Percentiles rank a stretch among this genome's conserved stretches.
These are phyloP conservation scores for Lacerta bilineata DNA, from an alignment of 2,797 vertebrate genomes.

Conservation along the genomic window DNA sequence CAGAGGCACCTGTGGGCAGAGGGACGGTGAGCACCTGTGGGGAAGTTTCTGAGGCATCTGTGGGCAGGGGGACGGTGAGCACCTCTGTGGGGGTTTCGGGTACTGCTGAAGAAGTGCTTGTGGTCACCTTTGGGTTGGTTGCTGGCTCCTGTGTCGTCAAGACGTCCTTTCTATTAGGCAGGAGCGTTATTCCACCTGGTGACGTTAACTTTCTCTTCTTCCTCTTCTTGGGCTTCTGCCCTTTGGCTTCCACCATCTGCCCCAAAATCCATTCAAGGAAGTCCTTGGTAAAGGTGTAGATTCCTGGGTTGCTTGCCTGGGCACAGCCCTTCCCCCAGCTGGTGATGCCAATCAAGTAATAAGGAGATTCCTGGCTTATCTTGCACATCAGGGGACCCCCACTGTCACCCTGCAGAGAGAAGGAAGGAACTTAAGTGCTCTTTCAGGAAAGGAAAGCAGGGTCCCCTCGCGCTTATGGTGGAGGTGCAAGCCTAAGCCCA, in stretches of 20 bases:
- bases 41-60: no score
- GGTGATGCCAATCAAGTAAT: constrained; percentile 37
- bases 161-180: neutral
- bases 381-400: constrained; percentile 42
- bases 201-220: no score
- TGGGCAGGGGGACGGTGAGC: neutral
- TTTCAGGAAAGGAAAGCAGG: neutral
- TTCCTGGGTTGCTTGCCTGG: constrained; percentile 20
- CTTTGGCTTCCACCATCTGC: neutral
- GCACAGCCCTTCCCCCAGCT: constrained; percentile 56
- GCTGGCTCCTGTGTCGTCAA: neutral
- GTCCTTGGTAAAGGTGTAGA: constrained; percentile 38
- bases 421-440: no score
- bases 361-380: neutral
- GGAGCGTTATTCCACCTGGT: neutral
- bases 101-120: neutral
- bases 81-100: neutral
- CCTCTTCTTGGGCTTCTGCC: rapidly evolving
- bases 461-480: rapidly evolving
- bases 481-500: neutral
- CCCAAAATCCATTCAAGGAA: constrained; percentile 41
- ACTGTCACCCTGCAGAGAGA: constrained; percentile 12
- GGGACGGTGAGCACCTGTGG: neutral
- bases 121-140: no score
- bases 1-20: neutral